These are phyloP conservation scores for Augiades crinisus DNA, from an alignment of 2,888 invertebrate species.

Conservation along the genomic window DNA sequence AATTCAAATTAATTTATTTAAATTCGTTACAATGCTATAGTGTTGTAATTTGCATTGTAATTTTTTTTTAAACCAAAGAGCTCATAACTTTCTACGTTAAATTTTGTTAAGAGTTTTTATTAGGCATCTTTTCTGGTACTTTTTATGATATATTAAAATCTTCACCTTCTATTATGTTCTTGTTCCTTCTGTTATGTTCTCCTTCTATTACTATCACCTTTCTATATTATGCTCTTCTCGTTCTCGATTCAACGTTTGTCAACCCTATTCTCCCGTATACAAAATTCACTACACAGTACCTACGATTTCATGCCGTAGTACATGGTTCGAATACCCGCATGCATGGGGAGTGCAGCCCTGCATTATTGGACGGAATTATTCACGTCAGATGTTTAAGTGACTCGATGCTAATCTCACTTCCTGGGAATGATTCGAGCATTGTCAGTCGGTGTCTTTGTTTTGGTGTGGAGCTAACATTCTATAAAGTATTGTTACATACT, in stretches of 20 bases:
- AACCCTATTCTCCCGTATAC: constrained; percentile 36
- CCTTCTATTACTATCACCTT: no score
- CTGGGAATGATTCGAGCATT: constrained; percentile 31
- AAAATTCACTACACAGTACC: constrained; percentile 38
- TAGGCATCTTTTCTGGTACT: no score
- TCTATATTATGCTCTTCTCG: no score
- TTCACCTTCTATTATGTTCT: no score
- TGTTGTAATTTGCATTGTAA: no score
- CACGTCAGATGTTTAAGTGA: constrained; percentile 42
- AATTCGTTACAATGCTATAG: no score
- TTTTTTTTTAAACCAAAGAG: no score
- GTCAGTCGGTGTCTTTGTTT: constrained; percentile 15
- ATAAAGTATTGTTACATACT: not conserved
- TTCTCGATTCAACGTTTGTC: not conserved
- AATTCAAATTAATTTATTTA: no score
- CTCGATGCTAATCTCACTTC: constrained; percentile 24
- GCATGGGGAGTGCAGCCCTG: constrained; percentile 46
- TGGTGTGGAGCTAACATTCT: not conserved
- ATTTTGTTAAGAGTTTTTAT: no score
- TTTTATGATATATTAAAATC: no score
- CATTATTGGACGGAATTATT: constrained; percentile 67
- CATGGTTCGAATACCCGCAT: constrained; percentile 63
- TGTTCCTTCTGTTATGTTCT: no score
- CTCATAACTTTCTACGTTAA: no score
- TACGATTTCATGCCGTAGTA: constrained; percentile 68